Base-by-base conservation (phyloP, 2,797 vertebrate species). In the Labroides dimidiatus region DNA sequence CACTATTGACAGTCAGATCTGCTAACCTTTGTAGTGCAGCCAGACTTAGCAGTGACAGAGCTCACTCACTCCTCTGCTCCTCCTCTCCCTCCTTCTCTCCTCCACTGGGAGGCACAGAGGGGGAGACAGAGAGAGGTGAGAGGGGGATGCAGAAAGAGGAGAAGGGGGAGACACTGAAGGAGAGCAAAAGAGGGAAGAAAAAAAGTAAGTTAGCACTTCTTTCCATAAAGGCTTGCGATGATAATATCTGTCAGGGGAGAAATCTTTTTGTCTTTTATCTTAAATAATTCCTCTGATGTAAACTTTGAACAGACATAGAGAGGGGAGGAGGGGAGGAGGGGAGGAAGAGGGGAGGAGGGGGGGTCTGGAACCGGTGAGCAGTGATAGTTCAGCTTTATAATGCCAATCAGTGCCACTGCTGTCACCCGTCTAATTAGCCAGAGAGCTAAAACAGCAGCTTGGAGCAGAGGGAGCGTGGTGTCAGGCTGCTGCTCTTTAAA, bases 1-100 rank as follows among this genome's bases (percentile, higher is more conserved):
- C 93, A 93, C 93, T 97, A 98, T 98, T 97, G 97, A 99, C 97
- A 99, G 96, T 96, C 95, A 96, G 96, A 97, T 97, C 94, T 96
- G 94, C 95, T 97, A 98, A 97, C 96, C 97, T 97, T 98, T 98
- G 97, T 97, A 97, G 95, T 97, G 95, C 94, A 95, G 95, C 95
- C 96, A 97, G 94, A 96, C 96, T 97, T 95, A 95, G 96, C 96
- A 95, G 95, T 96, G 96, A 96, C 96, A 96, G 95, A 96, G 93
- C 94, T 94, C 93, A 91, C 90, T 94, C 92, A 90, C 89, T 93
- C 90, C 91, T 90, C 72, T 52, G 45, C 71, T 77, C 72, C 71
- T 72, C 66, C 55, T 66, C 20, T 75, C 70, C 64, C 63, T 68
- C 72, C 36, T 12, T 52, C 75, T 47, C 45, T 48, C 45, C 24